Evolutionary conservation across 2,797 vertebrate genomes (phyloP), one percentile per base, ranked within the genome.

Genomic region (Gymnoscopelus microlampas): DNA sequence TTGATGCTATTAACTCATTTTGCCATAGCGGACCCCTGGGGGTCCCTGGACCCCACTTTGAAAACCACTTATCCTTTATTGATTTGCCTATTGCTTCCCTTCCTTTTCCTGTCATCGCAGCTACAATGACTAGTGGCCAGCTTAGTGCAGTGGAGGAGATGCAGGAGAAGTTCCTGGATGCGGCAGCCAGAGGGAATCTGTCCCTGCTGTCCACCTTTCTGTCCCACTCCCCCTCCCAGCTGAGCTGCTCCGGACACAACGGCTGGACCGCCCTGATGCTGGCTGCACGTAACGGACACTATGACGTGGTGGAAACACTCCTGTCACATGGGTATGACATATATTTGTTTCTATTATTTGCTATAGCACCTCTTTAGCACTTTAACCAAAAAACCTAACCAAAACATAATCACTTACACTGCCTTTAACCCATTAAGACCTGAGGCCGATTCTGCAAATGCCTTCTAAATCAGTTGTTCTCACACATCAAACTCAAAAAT

Each of bases 191-290:
- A 54, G 97, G 98, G 26, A 93, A 98, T 10, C n/a, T 89, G 48
- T 63, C 64, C 58, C 83, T 53, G 65, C 75, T 98, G 78, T 88
- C 84, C 78, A 14, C 53, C 0, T 80, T 97, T 73, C 90, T 97
- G 50, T 68, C 82, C 66, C 81, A 61, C 44, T 87, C 69, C 48
- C 91, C 93, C 0, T 94, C 93, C 0, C 91, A 98, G 62, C 48
- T 96, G 63, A 94, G 97, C 63, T 89, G 86, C 75, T 77, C 89
- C 1, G 90, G 93, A 15, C 71, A 83, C 69, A 94, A 93, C 0
- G 96, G 96, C 80, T 99, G 97, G 97, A 97, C 95, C 1, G 96
- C 95, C 0, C 82, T 98, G 75, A 98, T 98, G 97, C 90, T 95
- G 7, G 96, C 92, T 0, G 93, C 96, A 9, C 94, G 97, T 62